Base-by-base conservation (phyloP, 2,888 invertebrate genomes). In the Drosophila vallismaia region DNA sequence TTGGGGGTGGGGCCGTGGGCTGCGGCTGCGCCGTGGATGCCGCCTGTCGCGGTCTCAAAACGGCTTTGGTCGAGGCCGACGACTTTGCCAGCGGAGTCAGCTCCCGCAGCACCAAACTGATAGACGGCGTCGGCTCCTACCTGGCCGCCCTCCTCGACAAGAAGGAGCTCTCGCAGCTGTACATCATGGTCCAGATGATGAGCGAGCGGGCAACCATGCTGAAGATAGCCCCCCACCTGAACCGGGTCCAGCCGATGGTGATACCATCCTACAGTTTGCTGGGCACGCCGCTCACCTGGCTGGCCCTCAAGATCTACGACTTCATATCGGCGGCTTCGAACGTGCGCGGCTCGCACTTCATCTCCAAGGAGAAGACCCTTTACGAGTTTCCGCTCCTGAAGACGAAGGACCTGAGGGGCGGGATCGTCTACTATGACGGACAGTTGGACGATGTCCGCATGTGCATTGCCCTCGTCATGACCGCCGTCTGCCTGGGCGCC, bases 371-470 rank as follows among this genome's bases (percentile, higher is more conserved):
- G 75, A 95, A 96, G 89, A 98, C 99, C 0, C 93, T 99, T 55
- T 99, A 99, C 92, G 92, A 97, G 62, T 99, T 99, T 90, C 99
- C 99, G 0, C 98, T 99, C 98, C 93, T 99, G 77, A 96, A 97
- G 86, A 97, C 96, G 38, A 98, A 99, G 86, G 95, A 96, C 87
- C 93, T 99, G 6, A 96, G 96, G 79, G 99, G 99, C 46, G 99
- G 99, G 10, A 95, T 99, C 77, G 98, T 99, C 10, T 99, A 99
- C 92, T 99, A 99, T 91, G 99, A 99, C 92, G 99, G 98, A 26
- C 99, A 99, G 91, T 98, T 99, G 92, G 99, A 99, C 92, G 99
- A 99, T 92, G 98, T 99, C 0, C 94, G 99, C 72, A 99, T 99
- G 99, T 98, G 98, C 91, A 92, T 99, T 71, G 96, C 98, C 0